Base-by-base conservation (phyloP, 2,888 invertebrate species). In the Nebria salina region DNA sequence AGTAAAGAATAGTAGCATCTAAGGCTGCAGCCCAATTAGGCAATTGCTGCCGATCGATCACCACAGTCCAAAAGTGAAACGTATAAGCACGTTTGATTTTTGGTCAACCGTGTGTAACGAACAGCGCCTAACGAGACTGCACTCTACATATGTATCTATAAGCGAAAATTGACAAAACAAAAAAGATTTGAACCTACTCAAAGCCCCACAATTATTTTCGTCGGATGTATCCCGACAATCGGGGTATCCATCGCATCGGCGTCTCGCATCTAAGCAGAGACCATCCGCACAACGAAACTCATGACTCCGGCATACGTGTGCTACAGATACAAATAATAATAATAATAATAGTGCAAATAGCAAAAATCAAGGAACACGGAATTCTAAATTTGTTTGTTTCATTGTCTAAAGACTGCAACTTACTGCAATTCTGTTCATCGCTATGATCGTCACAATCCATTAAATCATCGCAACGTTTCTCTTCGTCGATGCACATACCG, bases 281-380 rank as follows among this genome's bases (percentile, higher is more conserved):
- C 92, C 92, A 87, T 91, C 92, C 83, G 88, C 88, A 88, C 95
- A 95, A 85, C 89, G 91, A 88, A 91, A 94, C 86, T 94, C 90
- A 83, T 70, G 70, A 70, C 70, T 70, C 25, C 70, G 70, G 70
- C 70, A 70, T 70, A 34, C 25, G 13, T 54, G 54, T 54, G 54
- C 54, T 54, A 54, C 54, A 54, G 13, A 54, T 54, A 68, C 20
- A 68, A 34, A 26, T 68, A 68, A 68, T 68, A 68, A 26, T 68
- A 68, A 68, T 68, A 68, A 68, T 68, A 68, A 68, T 68, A 68
- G 68, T 68, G 25, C 20, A 54, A 54, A 11, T 7, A 54, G 54
- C 54, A 13, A 54, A 54, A 54, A 54, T 54, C 13, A 54, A 54
- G 54, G 54, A 7, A 54, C 54, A 54, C 54, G 7, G 54, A 20